Evolutionary conservation across 2,113 vertebrate genomes (phyloP).

Genomic region (Gorsachius goisagi): DNA sequence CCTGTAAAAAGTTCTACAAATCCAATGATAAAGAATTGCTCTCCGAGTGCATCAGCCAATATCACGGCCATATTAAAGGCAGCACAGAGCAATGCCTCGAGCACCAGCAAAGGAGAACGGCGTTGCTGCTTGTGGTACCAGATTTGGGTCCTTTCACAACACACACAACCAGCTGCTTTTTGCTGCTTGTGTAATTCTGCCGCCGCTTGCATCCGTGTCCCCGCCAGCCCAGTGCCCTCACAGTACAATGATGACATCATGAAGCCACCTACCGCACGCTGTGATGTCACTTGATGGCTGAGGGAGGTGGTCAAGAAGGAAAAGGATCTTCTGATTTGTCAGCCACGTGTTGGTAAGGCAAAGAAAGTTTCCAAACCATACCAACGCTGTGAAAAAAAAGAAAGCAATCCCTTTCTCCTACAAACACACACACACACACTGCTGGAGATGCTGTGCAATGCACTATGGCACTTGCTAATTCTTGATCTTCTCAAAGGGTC

Average conservation of each 20-base stretch:
- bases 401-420: background rate
- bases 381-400: background rate
- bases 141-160: background rate
- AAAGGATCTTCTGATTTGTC: background rate
- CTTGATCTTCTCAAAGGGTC: background rate
- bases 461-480: background rate
- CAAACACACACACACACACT: background rate
- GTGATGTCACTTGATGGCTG: background rate
- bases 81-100: background rate
- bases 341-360: background rate
- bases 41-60: background rate
- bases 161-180: background rate
- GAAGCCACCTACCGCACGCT: background rate
- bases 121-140: background rate
- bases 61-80: background rate
- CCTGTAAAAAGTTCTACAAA: background rate
- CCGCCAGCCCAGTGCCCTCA: background rate
- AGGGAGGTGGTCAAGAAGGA: background rate
- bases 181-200: background rate
- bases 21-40: background rate
- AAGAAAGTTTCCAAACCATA: background rate
- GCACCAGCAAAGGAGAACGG: background rate
- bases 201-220: no score
- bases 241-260: rapidly evolving
- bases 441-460: background rate